Evolutionary conservation across 2,797 vertebrate species (phyloP), one percentile per base, ranked within the genome.

Genomic region (Steatocranus sp.): DNA sequence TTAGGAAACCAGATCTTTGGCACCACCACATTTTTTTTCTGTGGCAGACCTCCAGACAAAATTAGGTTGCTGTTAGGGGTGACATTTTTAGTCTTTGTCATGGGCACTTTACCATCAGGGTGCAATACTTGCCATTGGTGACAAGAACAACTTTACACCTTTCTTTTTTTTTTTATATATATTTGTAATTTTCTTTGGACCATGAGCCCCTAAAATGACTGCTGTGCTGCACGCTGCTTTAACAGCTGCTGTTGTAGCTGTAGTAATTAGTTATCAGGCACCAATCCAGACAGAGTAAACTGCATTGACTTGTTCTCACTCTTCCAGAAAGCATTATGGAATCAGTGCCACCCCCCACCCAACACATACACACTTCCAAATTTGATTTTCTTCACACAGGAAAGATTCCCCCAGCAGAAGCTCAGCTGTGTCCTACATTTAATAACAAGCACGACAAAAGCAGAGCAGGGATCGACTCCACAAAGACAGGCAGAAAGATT

Each of bases 21-120:
- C 95, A 93, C 82, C 86, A 89, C 30, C 79, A 81, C 70, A 50
- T 66, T 70, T 46, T 18, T 5, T 82, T 82, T 36, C 56, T 74
- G 73, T 93, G 93, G 94, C 94, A 91, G 88, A 80, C 80, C 76
- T 92, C 93, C 93, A 94, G 78, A 87, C 83, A 76, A 85, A 93
- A 86, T n/a, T 76, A 76, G 87, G 76, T 90, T 90, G 84, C 83
- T 86, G 82, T 87, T 79, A 54, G 80, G 87, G 83, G 89, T 90
- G 87, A 87, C 58, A 81, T 51, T 89, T 93, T 83, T 82, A 81
- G 82, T 50, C 58, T 83, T 83, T 76, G 58, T 83, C 70, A 53
- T 46, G 76, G 92, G 93, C 92, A 90, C 17, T 25, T 85, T 85
- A 94, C 92, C 93, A 92, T 92, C 75, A 87, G 75, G 86, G 68